These are phyloP conservation scores for Ormyrus labotus DNA, from an alignment of 2,888 invertebrate genomes.

Conservation along the genomic window DNA sequence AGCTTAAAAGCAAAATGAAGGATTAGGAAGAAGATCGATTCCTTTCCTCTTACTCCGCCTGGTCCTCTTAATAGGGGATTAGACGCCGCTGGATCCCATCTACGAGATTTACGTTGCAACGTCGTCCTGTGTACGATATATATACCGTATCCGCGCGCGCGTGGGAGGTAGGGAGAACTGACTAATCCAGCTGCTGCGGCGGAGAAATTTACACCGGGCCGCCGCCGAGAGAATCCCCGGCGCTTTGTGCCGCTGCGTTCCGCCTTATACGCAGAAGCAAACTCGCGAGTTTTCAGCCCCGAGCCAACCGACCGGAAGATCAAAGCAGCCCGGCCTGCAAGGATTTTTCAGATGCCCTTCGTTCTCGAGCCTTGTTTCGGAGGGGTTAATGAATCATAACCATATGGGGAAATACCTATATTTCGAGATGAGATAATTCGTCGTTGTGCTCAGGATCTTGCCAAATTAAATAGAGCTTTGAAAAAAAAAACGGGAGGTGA, in stretches of 20 bases:
- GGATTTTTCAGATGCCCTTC: too few relatives aligned
- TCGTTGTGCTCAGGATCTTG: too few relatives aligned
- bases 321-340: neutral
- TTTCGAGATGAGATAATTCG: too few relatives aligned
- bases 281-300: conserved; percentile 12
- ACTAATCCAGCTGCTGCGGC: conserved; percentile 38
- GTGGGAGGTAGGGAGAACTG: conserved; percentile 8
- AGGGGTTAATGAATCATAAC: too few relatives aligned
- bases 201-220: conserved; percentile 36
- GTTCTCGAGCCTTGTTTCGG: too few relatives aligned
- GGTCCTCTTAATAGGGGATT: conserved; percentile 55
- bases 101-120: conserved; percentile 48
- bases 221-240: conserved; percentile 9
- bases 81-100: conserved; percentile 46
- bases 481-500: too few relatives aligned
- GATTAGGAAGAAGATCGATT: conserved; percentile 48
- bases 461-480: too few relatives aligned
- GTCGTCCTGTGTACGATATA: conserved; percentile 16
- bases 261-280: conserved; percentile 14
- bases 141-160: neutral
- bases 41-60: neutral
- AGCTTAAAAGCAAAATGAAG: conserved; percentile 48
- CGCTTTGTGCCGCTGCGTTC: conserved; percentile 20
- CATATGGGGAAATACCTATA: too few relatives aligned
- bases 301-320: conserved; percentile 2